A percentile compares a stretch with the other conserved stretches of the same genome.
These are phyloP conservation scores for Muscicapa comitata DNA, from an alignment of 2,797 vertebrate species.

Conservation along the genomic window DNA sequence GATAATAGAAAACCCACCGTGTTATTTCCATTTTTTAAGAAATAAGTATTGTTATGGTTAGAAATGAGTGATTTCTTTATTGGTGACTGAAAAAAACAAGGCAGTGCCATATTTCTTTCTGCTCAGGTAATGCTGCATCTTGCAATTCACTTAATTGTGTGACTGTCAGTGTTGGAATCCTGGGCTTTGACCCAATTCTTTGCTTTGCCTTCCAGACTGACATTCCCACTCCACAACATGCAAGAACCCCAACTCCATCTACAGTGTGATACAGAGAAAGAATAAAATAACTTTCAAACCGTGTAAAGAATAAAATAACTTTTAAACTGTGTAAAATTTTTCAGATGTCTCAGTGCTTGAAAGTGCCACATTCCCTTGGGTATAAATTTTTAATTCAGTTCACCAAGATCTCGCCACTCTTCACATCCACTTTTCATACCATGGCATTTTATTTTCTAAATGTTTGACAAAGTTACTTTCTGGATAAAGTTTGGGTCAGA, in stretches of 20 bases:
- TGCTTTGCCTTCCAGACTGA: neutral
- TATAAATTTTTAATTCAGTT: neutral
- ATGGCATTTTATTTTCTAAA: neutral
- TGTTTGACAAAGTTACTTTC: neutral
- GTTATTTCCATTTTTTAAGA: neutral
- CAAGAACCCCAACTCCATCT: neutral
- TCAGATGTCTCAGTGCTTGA: neutral
- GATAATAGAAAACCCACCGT: neutral
- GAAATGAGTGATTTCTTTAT: conserved; percentile 26
- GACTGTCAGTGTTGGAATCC: neutral
- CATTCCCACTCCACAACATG: neutral
- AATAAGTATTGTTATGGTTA: neutral
- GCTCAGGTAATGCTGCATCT: neutral
- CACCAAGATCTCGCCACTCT: neutral
- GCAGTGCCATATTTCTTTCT: neutral
- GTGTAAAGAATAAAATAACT: neutral
- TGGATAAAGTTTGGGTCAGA: neutral
- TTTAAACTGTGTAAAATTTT: neutral
- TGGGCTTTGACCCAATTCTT: neutral
- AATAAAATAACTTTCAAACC: neutral
- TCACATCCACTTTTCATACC: neutral
- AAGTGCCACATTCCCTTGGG: neutral
- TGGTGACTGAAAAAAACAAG: neutral
- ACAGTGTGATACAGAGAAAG: neutral
- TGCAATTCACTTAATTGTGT: neutral